These are phyloP conservation scores for Eonycteris spelaea DNA, from an alignment of 2,113 vertebrate genomes.

Conservation along the genomic window DNA sequence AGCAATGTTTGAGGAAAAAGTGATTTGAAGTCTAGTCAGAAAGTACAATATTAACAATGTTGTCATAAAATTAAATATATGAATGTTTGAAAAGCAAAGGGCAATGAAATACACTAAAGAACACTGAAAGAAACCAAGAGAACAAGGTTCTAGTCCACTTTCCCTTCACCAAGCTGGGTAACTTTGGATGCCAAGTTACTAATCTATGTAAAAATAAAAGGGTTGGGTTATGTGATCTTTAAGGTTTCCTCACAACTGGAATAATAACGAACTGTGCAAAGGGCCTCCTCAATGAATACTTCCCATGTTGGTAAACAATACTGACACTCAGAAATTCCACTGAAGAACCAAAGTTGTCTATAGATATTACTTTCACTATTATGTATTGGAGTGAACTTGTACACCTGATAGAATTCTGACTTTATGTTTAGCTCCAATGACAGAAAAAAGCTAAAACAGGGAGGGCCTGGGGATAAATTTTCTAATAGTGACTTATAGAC, in stretches of 20 bases:
- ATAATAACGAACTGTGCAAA: background rate
- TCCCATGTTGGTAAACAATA: background rate
- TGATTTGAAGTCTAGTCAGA: constrained; percentile 15
- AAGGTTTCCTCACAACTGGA: background rate
- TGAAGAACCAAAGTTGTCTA: background rate
- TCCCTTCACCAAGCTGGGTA: background rate
- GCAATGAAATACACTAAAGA: background rate
- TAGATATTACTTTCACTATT: background rate
- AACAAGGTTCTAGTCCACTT: background rate
- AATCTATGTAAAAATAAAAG: background rate
- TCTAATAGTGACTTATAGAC: background rate
- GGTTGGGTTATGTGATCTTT: background rate
- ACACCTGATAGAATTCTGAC: background rate
- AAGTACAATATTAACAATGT: background rate
- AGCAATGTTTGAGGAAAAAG: background rate
- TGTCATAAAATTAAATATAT: background rate
- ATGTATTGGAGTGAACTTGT: background rate
- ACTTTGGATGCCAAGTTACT: background rate
- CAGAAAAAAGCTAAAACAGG: background rate
- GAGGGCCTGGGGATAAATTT: background rate
- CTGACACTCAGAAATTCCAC: background rate
- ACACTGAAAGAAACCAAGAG: background rate
- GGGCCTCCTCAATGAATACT: background rate
- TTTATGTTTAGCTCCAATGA: background rate
- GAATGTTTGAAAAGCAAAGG: constrained; percentile 23